Base-by-base conservation (phyloP, 1,140 invertebrate genomes). In the Semibalanus balanoides region DNA sequence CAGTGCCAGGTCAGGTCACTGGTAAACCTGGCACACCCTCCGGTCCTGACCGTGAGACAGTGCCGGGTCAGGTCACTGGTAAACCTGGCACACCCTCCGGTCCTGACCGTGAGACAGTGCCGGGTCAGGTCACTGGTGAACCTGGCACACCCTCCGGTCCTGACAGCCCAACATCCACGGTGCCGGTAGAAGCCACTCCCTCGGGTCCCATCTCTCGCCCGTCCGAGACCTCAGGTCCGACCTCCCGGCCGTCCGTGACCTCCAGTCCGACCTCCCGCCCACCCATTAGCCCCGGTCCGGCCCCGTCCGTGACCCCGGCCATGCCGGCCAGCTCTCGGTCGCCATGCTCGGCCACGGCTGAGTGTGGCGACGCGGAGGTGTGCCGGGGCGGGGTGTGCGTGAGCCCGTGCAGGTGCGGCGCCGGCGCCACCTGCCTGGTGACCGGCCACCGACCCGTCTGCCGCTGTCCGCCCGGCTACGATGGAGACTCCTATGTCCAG, bases 381-480 rank as follows among this genome's bases (percentile, higher is more conserved):
- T 72, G 70, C 29, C 28, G n/a, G 70, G 70, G 11, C 28, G 28
- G 70, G 28, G 28, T 29, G 70, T 72, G 70, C 19, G 28, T 28
- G 9, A 29, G 28, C 29, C 70, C 70, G 70, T 72, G 70, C 29
- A 17, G 28, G 0, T 94, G 92, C 83, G 93, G 93, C 40, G 87
- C 89, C 17, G 76, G 77, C 74, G 78, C 79, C 22, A 76, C 76
- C 69, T 80, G 79, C 51, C 73, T 75, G 22, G 79, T 78, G 19
- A 73, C 51, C 40, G 74, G 64, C 31, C 76, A 80, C 40, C 84
- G 87, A 77, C 87, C 92, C 0, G 81, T 88, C 17, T 96, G 93
- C 81, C 86, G 86, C 76, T 96, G 93, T 83, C 88, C 90, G n/a
- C 81, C 86, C 5, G 88, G 90, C 79, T 91, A 91, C 29, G 87